Base-by-base conservation (phyloP, 2,113 vertebrate species). In the Meleagris gallopavo region DNA sequence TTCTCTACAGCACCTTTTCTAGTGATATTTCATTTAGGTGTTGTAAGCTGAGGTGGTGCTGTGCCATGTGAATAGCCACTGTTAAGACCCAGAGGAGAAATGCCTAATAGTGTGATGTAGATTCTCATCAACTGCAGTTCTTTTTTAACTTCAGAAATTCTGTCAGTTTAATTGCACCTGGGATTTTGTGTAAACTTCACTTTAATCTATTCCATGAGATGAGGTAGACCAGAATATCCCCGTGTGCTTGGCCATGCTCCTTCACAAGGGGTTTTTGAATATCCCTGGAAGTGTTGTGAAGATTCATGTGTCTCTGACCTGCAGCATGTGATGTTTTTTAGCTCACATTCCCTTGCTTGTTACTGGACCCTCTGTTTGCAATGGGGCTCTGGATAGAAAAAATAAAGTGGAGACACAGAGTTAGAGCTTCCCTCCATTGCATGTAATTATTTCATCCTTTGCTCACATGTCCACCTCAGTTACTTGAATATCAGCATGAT, bases 311-410 rank as follows among this genome's bases (percentile, higher is more conserved):
- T 13, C 62, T 40, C 45, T 61, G 36, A 74, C 32, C 25, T 77
- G 50, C 38, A 34, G 15, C 82, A 29, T 29, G 12, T n/a, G 21
- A 1, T 61, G 2, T 61, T 90, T 94, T 65, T 36, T 69, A n/a
- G 17, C 54, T 91, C 90, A 3, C 76, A 4, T 94, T 93, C 21
- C 22, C 77, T 19, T 94, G 48, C 29, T 89, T 77, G 45, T 73
- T 55, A 16, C 14, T 58, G 27, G 36, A 18, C 21, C 29, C 45
- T 85, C 12, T 81, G 29, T 58, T 74, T 76, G 55, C 60, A 73
- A 34, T 43, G 69, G 48, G 54, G 13, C 2, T 14, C n/a, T 48
- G 57, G 6, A 5, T 66, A 25, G 86, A 4, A 34, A 24, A 41
- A 17, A 9, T n/a, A 58, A 83, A 40, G 48, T 1, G 11, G 58